Conservation (phyloP, 2,113 vertebrate genomes). For the Chrysochloris asiatica region DNA sequence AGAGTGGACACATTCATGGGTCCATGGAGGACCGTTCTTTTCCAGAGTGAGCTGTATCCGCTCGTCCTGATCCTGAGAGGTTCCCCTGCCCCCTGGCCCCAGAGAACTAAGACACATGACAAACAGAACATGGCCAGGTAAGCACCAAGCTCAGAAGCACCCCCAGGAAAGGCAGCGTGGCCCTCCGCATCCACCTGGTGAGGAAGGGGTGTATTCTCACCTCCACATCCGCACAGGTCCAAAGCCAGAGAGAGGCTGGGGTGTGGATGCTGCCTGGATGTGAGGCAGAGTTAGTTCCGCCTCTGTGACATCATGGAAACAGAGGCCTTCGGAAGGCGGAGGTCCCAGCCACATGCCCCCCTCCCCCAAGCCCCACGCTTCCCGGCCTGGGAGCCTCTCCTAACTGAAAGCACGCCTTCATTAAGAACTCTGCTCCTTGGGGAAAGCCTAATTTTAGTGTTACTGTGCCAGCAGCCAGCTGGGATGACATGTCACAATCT, state of each 20-base stretch:
- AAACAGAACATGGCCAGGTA: neutral
- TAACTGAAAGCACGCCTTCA: slow-evolving; percentile 39
- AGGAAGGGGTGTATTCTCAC: neutral
- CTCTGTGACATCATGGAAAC: slow-evolving; percentile 79
- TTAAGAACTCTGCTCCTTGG: slow-evolving; percentile 35
- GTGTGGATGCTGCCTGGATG: neutral
- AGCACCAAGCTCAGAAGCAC: neutral
- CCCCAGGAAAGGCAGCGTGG: rapidly evolving
- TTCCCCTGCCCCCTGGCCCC: no score
- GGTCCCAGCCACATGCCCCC: slow-evolving; percentile 25
- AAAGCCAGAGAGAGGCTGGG: neutral
- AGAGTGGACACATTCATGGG: neutral
- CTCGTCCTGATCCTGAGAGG: neutral
- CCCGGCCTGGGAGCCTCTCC: slow-evolving; percentile 15
- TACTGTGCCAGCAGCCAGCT: slow-evolving; percentile 17
- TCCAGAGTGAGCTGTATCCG: neutral
- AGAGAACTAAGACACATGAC: neutral
- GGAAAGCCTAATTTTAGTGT: slow-evolving; percentile 69
- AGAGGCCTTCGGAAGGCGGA: slow-evolving; percentile 10
- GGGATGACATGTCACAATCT: slow-evolving; percentile 45
- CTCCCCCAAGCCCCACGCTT: neutral
- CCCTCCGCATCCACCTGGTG: neutral
- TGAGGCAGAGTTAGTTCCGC: slow-evolving; percentile 42
- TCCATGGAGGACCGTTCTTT: neutral
- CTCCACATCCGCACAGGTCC: neutral